Evolutionary conservation across 2,888 invertebrate species (phyloP).

Genomic region (Limnephilus auricula): DNA sequence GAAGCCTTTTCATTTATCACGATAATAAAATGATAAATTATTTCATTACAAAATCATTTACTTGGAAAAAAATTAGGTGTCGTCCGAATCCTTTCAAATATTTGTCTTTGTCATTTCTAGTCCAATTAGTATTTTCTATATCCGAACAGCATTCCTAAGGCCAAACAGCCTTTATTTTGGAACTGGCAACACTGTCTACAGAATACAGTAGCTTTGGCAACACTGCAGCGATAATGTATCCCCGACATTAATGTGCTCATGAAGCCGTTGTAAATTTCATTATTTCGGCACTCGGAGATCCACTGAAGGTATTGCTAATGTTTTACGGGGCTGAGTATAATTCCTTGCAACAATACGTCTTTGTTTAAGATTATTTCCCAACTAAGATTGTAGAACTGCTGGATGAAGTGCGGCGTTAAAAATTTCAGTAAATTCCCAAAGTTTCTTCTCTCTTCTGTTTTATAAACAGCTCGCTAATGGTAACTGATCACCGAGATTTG

Average conservation of each 20-base stretch:
- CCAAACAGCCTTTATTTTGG: neutral
- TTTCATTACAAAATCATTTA: neutral
- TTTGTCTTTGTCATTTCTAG: neutral
- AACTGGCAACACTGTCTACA: neutral
- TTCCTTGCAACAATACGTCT: conserved; percentile 37
- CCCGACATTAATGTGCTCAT: conserved; percentile 20
- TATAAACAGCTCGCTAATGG: too few species aligned
- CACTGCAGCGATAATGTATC: neutral
- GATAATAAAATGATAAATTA: neutral
- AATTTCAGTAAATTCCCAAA: neutral
- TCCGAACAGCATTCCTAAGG: neutral
- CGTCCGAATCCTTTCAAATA: neutral
- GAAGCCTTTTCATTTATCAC: neutral
- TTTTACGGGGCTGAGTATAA: conserved; percentile 13
- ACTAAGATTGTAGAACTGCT: neutral
- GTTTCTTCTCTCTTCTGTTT: too few species aligned
- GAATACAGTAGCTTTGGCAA: neutral
- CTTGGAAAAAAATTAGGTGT: neutral
- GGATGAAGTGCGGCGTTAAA: neutral
- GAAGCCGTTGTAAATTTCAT: conserved; percentile 28
- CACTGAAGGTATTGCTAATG: neutral
- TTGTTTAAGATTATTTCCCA: conserved; percentile 18
- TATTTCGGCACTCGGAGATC: conserved; percentile 20
- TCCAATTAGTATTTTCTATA: neutral
- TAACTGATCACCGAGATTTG: too few species aligned